phyloP scores from a whole-genome alignment of 2,888 invertebrate genomes.

The Clistopyga incitator region DNA sequence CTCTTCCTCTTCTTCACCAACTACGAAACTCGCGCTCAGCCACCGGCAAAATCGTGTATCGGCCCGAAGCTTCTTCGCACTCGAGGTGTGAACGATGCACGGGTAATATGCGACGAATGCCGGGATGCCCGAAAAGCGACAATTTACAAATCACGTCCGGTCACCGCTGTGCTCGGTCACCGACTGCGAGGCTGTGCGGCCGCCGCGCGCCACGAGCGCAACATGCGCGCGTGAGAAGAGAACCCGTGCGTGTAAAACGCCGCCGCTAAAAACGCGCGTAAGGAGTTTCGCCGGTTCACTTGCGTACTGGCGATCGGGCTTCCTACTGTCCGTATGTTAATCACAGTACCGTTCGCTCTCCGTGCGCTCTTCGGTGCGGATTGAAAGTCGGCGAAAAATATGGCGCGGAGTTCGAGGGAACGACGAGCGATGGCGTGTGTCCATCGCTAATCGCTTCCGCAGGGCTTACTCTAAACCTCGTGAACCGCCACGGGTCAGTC shows the following conservation, averaged over 20 bases:
- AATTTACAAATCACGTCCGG: slow-evolving; percentile 68
- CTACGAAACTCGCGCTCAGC: too few relatives aligned
- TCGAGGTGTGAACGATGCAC: slow-evolving; percentile 23
- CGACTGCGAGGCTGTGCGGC: slow-evolving; percentile 76
- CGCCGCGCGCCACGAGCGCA: neutral
- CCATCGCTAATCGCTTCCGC: slow-evolving; percentile 2
- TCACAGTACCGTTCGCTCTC: slow-evolving; percentile 13
- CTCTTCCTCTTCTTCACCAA: too few relatives aligned
- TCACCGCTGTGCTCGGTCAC: slow-evolving; percentile 76
- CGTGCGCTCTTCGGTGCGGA: neutral
- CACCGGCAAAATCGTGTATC: too few relatives aligned
- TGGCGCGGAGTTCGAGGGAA: neutral
- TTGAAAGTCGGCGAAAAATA: neutral
- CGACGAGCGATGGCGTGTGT: neutral
- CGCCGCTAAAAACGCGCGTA: slow-evolving; percentile 10
- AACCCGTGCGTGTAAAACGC: neutral
- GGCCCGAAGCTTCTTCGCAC: too few relatives aligned
- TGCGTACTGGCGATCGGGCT: neutral
- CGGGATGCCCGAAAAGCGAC: neutral
- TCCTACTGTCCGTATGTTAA: neutral
- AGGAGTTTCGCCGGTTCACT: neutral
- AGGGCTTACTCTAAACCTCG: neutral
- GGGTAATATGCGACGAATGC: slow-evolving; percentile 1
- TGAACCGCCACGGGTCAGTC: neutral
- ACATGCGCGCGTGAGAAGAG: neutral